A percentile compares a stretch with the other conserved stretches of the same genome.
Conservation (phyloP, 2,888 invertebrate genomes). For the Heliconius charithonia region DNA sequence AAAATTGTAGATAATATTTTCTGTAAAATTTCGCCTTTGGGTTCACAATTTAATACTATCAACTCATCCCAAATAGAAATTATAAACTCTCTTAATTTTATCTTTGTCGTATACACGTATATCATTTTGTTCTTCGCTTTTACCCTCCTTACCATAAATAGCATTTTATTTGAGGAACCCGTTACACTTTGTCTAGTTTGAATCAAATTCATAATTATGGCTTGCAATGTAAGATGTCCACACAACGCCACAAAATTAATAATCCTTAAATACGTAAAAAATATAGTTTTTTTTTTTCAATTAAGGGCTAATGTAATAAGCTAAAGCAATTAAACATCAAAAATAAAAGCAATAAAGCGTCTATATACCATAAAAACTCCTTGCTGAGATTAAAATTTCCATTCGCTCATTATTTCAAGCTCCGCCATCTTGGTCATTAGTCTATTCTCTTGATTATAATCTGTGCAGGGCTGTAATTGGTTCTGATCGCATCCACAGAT, state of each 20-base stretch:
- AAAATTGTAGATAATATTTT: neutral
- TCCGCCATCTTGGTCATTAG: conserved; percentile 45
- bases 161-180: neutral
- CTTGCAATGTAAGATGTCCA: too few relatives aligned
- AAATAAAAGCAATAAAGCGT: neutral
- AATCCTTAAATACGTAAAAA: too few relatives aligned
- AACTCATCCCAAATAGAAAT: neutral
- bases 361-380: conserved; percentile 21
- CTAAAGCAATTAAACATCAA: neutral
- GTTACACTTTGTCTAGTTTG: too few relatives aligned
- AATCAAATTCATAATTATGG: neutral
- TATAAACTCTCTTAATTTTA: neutral
- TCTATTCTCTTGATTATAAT: conserved; percentile 45
- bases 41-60: neutral
- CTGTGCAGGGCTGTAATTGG: conserved; percentile 43
- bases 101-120: neutral
- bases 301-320: neutral
- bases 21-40: neutral
- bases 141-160: neutral
- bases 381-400: conserved; percentile 14
- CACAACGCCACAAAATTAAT: too few relatives aligned
- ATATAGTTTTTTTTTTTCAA: neutral
- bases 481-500: conserved; percentile 41
- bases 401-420: conserved; percentile 37
- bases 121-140: neutral